Percentiles rank a stretch among this genome's conserved stretches.
These are phyloP conservation scores for Julus scandinavius DNA, from an alignment of 2,888 invertebrate species.

Conservation along the genomic window DNA sequence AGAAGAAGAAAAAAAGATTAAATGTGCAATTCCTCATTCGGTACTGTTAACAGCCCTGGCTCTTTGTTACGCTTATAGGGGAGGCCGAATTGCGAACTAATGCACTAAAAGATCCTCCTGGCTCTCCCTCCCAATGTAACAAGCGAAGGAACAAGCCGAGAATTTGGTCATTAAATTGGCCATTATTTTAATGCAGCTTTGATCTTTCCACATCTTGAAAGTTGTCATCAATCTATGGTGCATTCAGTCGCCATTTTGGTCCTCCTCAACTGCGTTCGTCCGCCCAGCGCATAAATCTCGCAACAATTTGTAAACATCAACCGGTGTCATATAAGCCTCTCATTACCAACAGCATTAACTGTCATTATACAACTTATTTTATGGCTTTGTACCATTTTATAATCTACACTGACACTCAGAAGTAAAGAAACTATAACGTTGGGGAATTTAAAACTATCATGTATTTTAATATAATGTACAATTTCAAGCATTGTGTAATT, in stretches of 20 bases:
- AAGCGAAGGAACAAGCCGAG: not conserved
- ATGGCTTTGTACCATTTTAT: no score
- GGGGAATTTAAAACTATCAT: no score
- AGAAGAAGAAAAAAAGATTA: conserved; percentile 37
- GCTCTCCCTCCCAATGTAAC: not conserved
- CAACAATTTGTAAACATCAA: conserved; percentile 35
- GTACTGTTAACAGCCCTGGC: not conserved
- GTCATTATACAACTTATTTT: no score
- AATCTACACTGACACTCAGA: no score
- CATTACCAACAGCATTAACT: not conserved
- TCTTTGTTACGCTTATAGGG: not conserved
- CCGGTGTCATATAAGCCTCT: not conserved
- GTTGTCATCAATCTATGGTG: conserved; percentile 7
- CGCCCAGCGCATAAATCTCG: not conserved
- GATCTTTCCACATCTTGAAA: conserved; percentile 39
- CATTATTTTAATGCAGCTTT: conserved; percentile 42
- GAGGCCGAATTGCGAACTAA: conserved; percentile 4
- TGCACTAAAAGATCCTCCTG: not conserved
- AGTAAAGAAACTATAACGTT: no score
- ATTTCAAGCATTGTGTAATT: no score
- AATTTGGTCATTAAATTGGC: conserved; percentile 39
- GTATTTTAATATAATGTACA: no score
- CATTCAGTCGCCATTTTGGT: not conserved
- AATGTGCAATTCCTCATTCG: conserved; percentile 34
- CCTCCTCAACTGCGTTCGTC: conserved; percentile 19